Conservation (phyloP, 2,797 vertebrate genomes). For the Sebastiscus albofasciatus region DNA sequence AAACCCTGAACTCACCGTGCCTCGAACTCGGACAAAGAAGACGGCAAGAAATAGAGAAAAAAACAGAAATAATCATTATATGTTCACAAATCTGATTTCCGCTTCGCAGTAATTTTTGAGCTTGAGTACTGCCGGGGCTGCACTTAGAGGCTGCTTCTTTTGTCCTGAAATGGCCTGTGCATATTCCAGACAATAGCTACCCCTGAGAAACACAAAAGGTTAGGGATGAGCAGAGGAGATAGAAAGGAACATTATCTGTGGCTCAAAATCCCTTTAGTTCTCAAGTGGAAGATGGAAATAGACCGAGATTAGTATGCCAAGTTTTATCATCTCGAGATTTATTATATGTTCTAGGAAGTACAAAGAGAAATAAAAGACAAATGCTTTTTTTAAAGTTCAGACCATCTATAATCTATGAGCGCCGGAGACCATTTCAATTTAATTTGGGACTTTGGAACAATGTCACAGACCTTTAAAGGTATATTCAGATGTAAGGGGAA, state of each 20-base stretch:
- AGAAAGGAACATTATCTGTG: conserved; percentile 66
- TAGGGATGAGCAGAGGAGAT: conserved; percentile 58
- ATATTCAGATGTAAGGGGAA: conserved; percentile 31
- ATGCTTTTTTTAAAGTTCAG: conserved; percentile 56
- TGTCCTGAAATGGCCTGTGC: conserved; percentile 49
- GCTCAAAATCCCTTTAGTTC: conserved; percentile 66
- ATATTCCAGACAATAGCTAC: conserved; percentile 64
- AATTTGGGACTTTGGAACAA: conserved; percentile 61
- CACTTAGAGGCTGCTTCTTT: conserved; percentile 35
- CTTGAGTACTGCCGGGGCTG: conserved; percentile 5
- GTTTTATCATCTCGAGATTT: conserved; percentile 68
- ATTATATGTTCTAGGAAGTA: conserved; percentile 61
- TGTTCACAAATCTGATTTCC: conserved; percentile 25
- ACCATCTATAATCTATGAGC: conserved; percentile 57
- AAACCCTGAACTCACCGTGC: not conserved
- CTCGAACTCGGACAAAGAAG: not conserved
- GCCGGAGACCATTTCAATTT: conserved; percentile 53
- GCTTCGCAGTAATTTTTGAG: conserved; percentile 6
- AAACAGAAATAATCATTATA: not conserved
- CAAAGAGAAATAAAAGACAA: conserved; percentile 68
- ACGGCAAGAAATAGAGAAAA: not conserved
- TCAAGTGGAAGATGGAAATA: conserved; percentile 69
- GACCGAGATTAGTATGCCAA: conserved; percentile 60
- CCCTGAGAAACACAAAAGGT: conserved; percentile 68
- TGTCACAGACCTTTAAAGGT: conserved; percentile 55